Evolutionary conservation across 2,888 invertebrate genomes (phyloP).

Genomic region (Theodoxus fluviatilis): DNA sequence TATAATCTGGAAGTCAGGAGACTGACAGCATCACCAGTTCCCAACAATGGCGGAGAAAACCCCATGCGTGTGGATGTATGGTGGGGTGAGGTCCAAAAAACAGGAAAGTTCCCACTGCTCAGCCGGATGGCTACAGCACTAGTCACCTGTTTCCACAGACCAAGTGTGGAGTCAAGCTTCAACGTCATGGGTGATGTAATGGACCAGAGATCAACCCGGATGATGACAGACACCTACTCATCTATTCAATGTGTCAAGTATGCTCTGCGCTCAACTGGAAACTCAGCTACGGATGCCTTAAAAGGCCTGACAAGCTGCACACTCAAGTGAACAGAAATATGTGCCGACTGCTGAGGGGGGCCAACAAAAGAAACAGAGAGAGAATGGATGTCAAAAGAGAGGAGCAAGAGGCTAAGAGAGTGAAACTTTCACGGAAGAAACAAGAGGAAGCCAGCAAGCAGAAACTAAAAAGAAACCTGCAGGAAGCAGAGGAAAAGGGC

Average conservation of each 20-base stretch:
- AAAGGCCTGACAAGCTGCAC: background rate
- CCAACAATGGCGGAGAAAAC: too few species aligned
- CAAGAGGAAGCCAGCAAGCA: background rate
- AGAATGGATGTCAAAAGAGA: too few species aligned
- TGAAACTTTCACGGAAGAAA: too few species aligned
- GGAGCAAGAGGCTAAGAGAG: too few species aligned
- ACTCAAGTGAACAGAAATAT: background rate
- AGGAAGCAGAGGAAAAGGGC: background rate
- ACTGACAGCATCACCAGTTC: too few species aligned
- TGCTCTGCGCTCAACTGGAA: background rate
- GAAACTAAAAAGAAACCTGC: background rate
- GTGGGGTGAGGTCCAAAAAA: too few species aligned
- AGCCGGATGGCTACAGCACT: background rate
- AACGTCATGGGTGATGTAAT: background rate
- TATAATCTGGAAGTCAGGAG: too few species aligned
- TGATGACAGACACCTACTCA: too few species aligned
- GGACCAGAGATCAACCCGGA: background rate
- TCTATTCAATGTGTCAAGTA: too few species aligned
- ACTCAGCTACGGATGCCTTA: background rate
- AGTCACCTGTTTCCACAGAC: background rate
- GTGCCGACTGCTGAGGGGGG: slow-evolving; percentile 7
- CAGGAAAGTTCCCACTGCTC: background rate
- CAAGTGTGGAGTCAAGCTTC: background rate
- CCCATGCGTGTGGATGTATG: too few species aligned
- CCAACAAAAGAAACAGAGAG: too few species aligned